Conservation (phyloP, 1,140 invertebrate species). For the Maconellicoccus hirsutus region DNA sequence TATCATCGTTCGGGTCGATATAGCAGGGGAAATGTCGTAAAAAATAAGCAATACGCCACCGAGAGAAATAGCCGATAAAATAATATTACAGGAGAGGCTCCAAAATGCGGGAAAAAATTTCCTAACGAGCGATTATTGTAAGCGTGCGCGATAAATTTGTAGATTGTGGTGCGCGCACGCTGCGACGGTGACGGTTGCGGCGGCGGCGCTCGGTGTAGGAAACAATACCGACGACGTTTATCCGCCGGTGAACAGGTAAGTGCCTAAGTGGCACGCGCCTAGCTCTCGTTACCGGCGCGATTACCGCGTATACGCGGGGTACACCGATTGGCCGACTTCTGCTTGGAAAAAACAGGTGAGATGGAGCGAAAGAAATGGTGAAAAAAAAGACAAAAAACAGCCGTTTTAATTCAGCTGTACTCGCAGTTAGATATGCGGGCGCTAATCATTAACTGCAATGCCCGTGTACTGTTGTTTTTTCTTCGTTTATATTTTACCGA, state of each 20-base stretch:
- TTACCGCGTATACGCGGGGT: not conserved
- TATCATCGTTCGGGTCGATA: too few species aligned
- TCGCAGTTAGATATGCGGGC: constrained; percentile 6
- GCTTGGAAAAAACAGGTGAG: not conserved
- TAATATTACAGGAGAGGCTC: too few species aligned
- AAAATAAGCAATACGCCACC: too few species aligned
- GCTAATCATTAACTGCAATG: constrained; percentile 8
- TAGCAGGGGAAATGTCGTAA: too few species aligned
- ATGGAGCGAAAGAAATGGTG: not conserved
- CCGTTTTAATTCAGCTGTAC: constrained; percentile 3
- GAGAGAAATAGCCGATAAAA: too few species aligned
- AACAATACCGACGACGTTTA: not conserved
- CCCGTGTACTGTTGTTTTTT: constrained; percentile 3
- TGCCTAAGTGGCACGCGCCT: not conserved
- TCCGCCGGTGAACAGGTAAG: not conserved
- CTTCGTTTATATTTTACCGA: not conserved
- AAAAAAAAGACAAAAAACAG: constrained; percentile 9
- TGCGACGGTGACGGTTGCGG: not conserved
- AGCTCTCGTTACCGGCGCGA: not conserved
- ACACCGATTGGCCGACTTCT: not conserved
- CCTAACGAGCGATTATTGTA: not conserved
- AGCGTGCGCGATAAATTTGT: not conserved
- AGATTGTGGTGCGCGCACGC: too few species aligned
- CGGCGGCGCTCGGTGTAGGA: not conserved
- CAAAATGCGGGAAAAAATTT: not conserved